Evolutionary conservation across 2,888 invertebrate species (phyloP).

Genomic region (Plebejus argus): DNA sequence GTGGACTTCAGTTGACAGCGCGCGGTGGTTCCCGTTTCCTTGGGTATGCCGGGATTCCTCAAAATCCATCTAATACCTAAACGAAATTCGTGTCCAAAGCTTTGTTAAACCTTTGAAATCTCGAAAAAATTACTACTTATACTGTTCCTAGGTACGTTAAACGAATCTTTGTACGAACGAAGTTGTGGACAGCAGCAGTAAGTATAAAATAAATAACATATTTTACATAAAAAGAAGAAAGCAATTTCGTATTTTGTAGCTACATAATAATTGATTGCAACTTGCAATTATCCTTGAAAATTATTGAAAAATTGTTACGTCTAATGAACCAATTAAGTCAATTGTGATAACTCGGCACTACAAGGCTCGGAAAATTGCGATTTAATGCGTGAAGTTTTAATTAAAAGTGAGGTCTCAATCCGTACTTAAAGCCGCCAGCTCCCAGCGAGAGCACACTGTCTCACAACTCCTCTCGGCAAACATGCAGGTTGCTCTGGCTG

Average conservation of each 20-base stretch:
- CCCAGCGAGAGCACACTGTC: neutral
- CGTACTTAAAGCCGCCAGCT: neutral
- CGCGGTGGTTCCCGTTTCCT: too few relatives aligned
- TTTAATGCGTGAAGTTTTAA: neutral
- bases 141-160: neutral
- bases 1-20: too few relatives aligned
- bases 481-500: neutral
- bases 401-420: neutral
- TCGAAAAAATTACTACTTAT: too few relatives aligned
- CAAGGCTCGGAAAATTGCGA: neutral
- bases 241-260: neutral
- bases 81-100: too few relatives aligned
- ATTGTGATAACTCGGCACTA: neutral
- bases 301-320: neutral
- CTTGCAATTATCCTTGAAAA: neutral
- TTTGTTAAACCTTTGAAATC: too few relatives aligned
- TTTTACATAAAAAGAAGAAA: neutral
- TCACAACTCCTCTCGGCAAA: neutral
- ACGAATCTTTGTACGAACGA: neutral
- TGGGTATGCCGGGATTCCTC: too few relatives aligned
- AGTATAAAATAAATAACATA: neutral
- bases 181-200: neutral
- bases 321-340: neutral
- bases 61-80: too few relatives aligned
- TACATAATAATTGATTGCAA: neutral